Conservation (phyloP, 2,797 vertebrate genomes). For the Acanthurus lineatus region DNA sequence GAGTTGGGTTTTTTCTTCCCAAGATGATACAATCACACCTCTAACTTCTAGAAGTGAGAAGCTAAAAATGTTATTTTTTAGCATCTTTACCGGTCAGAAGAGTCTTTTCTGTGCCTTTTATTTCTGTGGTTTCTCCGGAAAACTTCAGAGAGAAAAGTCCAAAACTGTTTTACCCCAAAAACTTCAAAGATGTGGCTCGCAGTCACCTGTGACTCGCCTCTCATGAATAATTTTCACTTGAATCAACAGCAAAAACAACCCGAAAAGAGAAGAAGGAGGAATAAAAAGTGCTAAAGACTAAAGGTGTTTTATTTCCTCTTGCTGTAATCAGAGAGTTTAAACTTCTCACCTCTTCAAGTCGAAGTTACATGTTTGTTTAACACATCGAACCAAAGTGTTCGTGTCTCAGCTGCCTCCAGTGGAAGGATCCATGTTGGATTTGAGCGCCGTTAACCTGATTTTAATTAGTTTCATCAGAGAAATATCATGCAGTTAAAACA, state of each 20-base stretch:
- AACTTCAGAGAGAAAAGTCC: background rate
- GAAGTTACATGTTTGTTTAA: background rate
- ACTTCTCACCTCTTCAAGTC: background rate
- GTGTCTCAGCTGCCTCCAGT: too few species aligned
- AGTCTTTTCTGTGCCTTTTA: background rate
- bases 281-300: background rate
- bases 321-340: background rate
- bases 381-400: background rate
- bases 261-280: background rate
- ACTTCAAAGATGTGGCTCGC: background rate
- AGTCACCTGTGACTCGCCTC: background rate
- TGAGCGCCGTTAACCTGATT: background rate
- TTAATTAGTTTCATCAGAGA: background rate
- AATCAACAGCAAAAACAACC: background rate
- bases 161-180: background rate
- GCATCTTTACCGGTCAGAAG: background rate
- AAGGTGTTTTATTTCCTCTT: background rate
- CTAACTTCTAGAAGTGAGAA: background rate
- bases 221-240: constrained; percentile 15
- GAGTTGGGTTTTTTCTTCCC: background rate
- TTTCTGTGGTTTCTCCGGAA: background rate
- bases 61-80: background rate
- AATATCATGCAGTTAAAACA: too few species aligned
- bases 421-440: background rate
- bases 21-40: background rate